phyloP scores from a whole-genome alignment of 2,888 invertebrate species.

The Tetragonisca angustula region DNA sequence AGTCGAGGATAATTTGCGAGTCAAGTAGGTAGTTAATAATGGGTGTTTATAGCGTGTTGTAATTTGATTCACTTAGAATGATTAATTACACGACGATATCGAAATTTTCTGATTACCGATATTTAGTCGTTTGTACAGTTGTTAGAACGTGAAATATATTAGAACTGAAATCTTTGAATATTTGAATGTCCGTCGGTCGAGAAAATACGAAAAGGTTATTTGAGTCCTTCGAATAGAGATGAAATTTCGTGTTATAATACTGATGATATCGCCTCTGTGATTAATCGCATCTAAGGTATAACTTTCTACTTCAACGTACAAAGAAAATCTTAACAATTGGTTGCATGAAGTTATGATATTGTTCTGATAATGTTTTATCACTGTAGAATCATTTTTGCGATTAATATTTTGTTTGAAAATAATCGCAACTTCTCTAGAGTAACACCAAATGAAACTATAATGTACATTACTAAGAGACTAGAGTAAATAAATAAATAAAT shows the following conservation, averaged over 20 bases:
- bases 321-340: background rate
- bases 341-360: background rate
- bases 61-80: background rate
- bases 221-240: background rate
- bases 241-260: background rate
- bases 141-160: background rate
- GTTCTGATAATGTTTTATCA: background rate
- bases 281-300: conserved; percentile 16
- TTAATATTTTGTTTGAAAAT: background rate
- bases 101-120: background rate
- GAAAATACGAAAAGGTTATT: too few species aligned
- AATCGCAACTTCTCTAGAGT: background rate
- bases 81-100: background rate
- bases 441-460: background rate
- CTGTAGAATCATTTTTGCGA: background rate
- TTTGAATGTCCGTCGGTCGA: too few species aligned
- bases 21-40: background rate
- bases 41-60: background rate
- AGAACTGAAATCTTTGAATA: background rate
- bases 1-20: background rate
- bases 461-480: background rate
- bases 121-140: background rate
- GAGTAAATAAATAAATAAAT: too few species aligned
- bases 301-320: conserved; percentile 4
- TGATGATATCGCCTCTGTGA: conserved; percentile 7